Evolutionary conservation across 2,113 vertebrate genomes (phyloP).

Genomic region (Lamprotornis superbus): DNA sequence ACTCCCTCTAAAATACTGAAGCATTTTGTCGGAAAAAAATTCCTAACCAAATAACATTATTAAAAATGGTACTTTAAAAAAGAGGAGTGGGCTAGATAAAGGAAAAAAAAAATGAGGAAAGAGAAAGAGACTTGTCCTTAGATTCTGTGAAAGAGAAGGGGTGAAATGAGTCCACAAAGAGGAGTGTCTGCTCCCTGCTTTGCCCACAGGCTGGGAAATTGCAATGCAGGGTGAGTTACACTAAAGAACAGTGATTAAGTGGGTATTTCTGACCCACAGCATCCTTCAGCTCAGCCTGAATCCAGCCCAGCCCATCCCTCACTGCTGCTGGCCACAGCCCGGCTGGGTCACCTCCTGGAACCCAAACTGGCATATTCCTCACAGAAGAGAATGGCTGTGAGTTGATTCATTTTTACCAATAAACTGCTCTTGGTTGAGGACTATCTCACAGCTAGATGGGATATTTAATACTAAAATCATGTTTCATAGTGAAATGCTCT

Average conservation of each 20-base stretch:
- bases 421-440: not conserved
- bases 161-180: not conserved
- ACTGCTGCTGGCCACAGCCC: not conserved
- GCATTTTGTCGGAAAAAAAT: not conserved
- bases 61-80: not conserved
- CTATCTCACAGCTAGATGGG: not conserved
- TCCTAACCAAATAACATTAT: not conserved
- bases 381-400: not conserved
- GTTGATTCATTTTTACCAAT: not conserved
- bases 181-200: not conserved
- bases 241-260: not conserved
- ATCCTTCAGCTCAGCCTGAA: not conserved
- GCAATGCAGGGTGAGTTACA: not conserved
- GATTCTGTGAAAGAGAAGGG: not conserved
- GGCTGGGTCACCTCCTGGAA: not conserved
- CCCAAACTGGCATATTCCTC: not conserved
- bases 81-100: accelerated
- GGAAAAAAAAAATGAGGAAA: accelerated
- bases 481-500: not conserved
- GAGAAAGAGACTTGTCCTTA: not conserved
- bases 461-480: slow-evolving; percentile 15
- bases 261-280: not conserved
- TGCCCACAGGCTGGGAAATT: not conserved
- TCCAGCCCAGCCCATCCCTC: not conserved
- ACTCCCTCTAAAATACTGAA: not conserved